Base-by-base conservation (phyloP, 1,140 invertebrate species). In the Sycophila sp. region DNA sequence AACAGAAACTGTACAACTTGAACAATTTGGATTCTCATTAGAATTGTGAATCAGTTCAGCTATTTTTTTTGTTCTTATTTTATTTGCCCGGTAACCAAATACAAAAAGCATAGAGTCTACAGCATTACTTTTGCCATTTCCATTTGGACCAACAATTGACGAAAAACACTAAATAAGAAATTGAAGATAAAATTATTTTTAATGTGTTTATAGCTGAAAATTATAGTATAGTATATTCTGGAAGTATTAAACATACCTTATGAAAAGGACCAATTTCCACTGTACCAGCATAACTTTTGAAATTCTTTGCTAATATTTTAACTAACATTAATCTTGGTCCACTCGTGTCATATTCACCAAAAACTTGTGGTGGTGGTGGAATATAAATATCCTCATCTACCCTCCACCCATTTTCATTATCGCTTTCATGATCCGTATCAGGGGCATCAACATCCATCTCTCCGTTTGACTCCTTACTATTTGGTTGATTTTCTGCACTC, bases 91-190 rank as follows among this genome's bases (percentile, higher is more conserved):
- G 84, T 97, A 99, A 8, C 98, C 98, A 90, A 99, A 99, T 0
- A 99, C 98, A 90, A 99, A 99, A 70, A 99, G 87, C 93, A 99
- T 96, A 0, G 98, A 98, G 86, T 99, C 98, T 76, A 99, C 99
- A 0, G 99, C 96, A 87, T 99, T 99, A 73, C 96, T 98, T 81
- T 99, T 99, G 0, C 98, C 98, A 87, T 96, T 99, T n/a, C 98
- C 98, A 88, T 99, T 99, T 1, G 98, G 98, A 0, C 98, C 98
- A 79, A 99, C 93, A 74, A 99, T 98, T 11, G 96, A 91, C 22
- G 97, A 96, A 78, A 99, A 99, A 85, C 94, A 95, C 92, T 97
- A 85, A 59, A 91, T 85, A 72, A 53, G 64, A 58, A 64, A 65
- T 40, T 49, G 53, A 40, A 70, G 55, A 53, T 45, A 47, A n/a